phyloP scores from a whole-genome alignment of 2,113 vertebrate species.

The Seriola rivoliana region DNA sequence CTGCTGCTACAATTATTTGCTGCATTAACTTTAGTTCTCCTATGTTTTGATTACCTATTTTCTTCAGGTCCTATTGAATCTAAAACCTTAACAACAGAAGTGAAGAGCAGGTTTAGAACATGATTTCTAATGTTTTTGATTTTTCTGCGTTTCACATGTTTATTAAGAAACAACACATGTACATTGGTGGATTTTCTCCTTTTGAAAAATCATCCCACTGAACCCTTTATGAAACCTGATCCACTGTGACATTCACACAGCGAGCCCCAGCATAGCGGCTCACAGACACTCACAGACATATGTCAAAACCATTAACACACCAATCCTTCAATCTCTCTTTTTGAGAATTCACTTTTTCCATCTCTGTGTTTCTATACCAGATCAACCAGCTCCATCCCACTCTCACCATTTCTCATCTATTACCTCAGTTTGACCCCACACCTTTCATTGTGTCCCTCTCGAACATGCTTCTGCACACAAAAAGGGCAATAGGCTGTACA shows the following conservation, averaged over 20 bases:
- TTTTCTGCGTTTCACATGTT: neutral
- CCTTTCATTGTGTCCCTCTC: neutral
- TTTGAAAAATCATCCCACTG: constrained; percentile 16
- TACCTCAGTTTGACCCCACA: constrained; percentile 24
- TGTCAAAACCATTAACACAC: constrained; percentile 31
- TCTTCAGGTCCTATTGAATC: too few relatives aligned
- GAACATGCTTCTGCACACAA: neutral
- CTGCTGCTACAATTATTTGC: too few relatives aligned
- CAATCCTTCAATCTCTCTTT: constrained; percentile 28
- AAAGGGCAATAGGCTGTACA: neutral
- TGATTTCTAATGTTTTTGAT: neutral
- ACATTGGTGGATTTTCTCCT: neutral
- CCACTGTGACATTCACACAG: constrained; percentile 9
- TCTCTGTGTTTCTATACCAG: neutral
- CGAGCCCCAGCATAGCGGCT: neutral
- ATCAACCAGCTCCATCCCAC: constrained; percentile 13
- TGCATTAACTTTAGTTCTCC: too few relatives aligned
- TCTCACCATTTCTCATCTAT: constrained; percentile 35
- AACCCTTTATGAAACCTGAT: constrained; percentile 16
- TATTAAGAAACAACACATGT: neutral
- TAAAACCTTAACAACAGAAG: neutral
- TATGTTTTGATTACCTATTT: too few relatives aligned
- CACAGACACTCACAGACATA: neutral
- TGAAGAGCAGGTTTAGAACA: neutral
- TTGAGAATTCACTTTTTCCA: neutral